Conservation (phyloP, 2,888 invertebrate genomes). For the Cactoblastis cactorum region DNA sequence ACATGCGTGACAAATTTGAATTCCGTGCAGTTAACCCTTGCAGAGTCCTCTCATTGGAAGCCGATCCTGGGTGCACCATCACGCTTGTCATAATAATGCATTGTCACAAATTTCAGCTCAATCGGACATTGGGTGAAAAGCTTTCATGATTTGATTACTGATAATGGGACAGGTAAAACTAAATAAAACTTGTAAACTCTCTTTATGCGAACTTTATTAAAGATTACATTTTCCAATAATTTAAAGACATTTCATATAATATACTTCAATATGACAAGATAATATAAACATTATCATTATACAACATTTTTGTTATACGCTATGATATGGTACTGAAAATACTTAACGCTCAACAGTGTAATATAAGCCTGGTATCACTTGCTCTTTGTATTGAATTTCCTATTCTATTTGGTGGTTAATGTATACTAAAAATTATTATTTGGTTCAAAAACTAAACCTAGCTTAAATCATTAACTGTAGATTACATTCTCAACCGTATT, state of each 20-base stretch:
- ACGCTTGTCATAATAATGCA: too few species aligned
- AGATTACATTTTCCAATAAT: constrained; percentile 43
- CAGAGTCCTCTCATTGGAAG: too few species aligned
- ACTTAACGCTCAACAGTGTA: background rate
- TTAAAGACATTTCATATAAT: constrained; percentile 43
- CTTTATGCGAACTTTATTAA: constrained; percentile 55
- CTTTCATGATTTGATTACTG: too few species aligned
- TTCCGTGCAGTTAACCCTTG: too few species aligned
- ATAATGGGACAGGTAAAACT: background rate
- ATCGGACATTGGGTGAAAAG: too few species aligned
- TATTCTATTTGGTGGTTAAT: constrained; percentile 3
- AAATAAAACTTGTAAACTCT: constrained; percentile 15
- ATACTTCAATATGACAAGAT: constrained; percentile 37
- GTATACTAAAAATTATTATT: background rate
- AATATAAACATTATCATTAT: constrained; percentile 56
- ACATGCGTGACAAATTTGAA: too few species aligned
- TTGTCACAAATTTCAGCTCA: too few species aligned
- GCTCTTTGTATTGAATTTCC: background rate
- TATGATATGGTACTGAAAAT: constrained; percentile 42
- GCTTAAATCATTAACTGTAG: background rate
- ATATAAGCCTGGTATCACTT: background rate
- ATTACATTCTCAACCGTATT: background rate
- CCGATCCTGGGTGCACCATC: too few species aligned
- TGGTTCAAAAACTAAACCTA: background rate
- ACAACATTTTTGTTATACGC: constrained; percentile 26